A percentile compares a stretch with the other conserved stretches of the same genome.
These are phyloP conservation scores for Diplodus sargus DNA, from an alignment of 2,797 vertebrate species.

Conservation along the genomic window DNA sequence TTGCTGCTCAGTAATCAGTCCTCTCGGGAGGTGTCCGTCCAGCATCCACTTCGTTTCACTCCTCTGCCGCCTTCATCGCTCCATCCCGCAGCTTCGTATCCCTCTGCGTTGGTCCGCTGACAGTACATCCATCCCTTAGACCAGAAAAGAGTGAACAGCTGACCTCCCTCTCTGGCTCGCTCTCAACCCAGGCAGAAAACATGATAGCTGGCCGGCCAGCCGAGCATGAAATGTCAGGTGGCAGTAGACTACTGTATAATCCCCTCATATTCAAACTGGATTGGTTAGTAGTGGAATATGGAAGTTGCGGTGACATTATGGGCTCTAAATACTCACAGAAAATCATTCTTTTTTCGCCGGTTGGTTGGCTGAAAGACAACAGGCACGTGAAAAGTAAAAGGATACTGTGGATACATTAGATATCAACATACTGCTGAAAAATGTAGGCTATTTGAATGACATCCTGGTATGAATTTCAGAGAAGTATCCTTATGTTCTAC, in stretches of 20 bases:
- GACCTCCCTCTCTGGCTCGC: slow-evolving; percentile 42
- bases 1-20: slow-evolving; percentile 42
- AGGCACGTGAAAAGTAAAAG: neutral
- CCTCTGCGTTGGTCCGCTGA: slow-evolving; percentile 22
- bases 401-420: neutral
- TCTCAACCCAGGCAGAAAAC: slow-evolving; percentile 74
- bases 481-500: no score
- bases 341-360: neutral
- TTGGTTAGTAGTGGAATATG: slow-evolving; percentile 32
- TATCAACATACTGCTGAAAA: neutral
- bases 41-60: slow-evolving; percentile 50
- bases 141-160: slow-evolving; percentile 50
- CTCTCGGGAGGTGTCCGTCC: slow-evolving; percentile 40
- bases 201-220: slow-evolving; percentile 57
- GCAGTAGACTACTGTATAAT: slow-evolving; percentile 60
- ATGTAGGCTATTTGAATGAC: neutral
- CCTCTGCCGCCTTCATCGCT: slow-evolving; percentile 28
- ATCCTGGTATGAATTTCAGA: neutral
- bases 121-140: slow-evolving; percentile 24
- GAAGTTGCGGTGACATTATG: slow-evolving; percentile 15
- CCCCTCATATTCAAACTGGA: slow-evolving; percentile 44
- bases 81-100: slow-evolving; percentile 8
- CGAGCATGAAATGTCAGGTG: slow-evolving; percentile 79
- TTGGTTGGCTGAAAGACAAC: slow-evolving; percentile 5
- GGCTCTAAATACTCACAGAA: slow-evolving; percentile 30